A percentile compares a stretch with the other conserved stretches of the same genome.
Conservation (phyloP, 2,888 invertebrate genomes). For the Corbicula japonica region DNA sequence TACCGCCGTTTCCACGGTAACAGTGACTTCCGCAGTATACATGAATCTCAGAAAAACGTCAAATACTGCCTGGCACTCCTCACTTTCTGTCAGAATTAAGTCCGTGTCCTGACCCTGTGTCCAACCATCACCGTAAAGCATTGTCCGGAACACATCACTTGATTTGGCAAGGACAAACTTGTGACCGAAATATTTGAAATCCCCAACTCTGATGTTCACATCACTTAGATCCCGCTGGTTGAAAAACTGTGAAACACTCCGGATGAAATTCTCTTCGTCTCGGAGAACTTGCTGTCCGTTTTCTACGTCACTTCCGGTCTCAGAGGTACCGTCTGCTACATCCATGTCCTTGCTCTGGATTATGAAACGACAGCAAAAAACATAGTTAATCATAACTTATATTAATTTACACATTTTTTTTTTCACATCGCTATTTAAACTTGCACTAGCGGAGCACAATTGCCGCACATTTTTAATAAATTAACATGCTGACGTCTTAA, state of each 20-base stretch:
- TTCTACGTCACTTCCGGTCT: conserved; percentile 15
- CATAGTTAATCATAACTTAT: no score
- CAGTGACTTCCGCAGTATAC: conserved; percentile 85
- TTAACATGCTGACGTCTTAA: no score
- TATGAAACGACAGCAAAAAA: neutral
- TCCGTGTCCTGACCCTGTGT: conserved; percentile 77
- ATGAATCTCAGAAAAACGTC: conserved; percentile 85
- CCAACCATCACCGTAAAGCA: conserved; percentile 85
- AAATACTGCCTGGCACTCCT: conserved; percentile 84
- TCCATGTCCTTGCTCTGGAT: conserved; percentile 34
- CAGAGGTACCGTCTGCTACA: conserved; percentile 1
- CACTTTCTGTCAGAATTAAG: conserved; percentile 83
- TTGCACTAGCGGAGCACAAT: no score
- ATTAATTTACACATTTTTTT: no score
- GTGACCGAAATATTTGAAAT: conserved; percentile 81
- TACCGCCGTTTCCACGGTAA: conserved; percentile 82
- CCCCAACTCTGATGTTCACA: conserved; percentile 81
- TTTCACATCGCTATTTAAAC: no score
- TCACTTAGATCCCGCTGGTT: conserved; percentile 84
- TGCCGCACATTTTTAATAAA: no score
- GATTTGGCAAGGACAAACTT: conserved; percentile 86
- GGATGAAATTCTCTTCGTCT: conserved; percentile 84
- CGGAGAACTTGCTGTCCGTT: conserved; percentile 74
- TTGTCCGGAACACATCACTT: conserved; percentile 85
- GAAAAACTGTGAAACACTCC: conserved; percentile 85